Evolutionary conservation across 2,113 vertebrate species (phyloP).

Genomic region (Grammomys dolichurus): DNA sequence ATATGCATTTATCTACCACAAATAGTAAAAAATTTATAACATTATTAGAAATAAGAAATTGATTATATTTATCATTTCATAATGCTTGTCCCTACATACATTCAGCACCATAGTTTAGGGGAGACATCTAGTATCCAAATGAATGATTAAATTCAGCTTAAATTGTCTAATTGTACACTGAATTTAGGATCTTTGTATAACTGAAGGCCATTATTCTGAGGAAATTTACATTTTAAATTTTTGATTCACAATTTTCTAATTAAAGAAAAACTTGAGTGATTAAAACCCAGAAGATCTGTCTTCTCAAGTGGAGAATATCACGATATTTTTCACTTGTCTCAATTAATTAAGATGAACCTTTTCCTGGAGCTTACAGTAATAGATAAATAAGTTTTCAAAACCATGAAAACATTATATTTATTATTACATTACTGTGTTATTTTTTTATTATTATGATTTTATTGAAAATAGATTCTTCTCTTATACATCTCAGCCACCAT

Average conservation of each 20-base stretch:
- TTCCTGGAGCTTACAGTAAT: background rate
- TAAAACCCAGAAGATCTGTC: constrained; percentile 34
- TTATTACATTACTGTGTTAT: background rate
- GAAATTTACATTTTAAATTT: background rate
- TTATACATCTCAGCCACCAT: too few species aligned
- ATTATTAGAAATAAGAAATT: background rate
- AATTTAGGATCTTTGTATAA: background rate
- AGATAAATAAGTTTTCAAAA: background rate
- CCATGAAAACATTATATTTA: too few species aligned
- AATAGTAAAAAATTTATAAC: background rate
- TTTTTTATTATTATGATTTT: too few species aligned
- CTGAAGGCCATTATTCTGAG: background rate
- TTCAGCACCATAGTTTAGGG: background rate
- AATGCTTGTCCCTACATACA: background rate
- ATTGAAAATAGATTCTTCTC: too few species aligned
- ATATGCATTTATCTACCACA: background rate
- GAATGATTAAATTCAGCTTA: background rate
- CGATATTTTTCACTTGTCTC: background rate
- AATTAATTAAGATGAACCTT: background rate
- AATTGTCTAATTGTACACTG: background rate
- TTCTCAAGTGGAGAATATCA: background rate
- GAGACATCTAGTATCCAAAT: background rate
- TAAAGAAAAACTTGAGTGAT: background rate
- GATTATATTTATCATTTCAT: background rate
- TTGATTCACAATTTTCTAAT: background rate